Conservation (phyloP, 2,888 invertebrate species). For the Laspeyria flexula region DNA sequence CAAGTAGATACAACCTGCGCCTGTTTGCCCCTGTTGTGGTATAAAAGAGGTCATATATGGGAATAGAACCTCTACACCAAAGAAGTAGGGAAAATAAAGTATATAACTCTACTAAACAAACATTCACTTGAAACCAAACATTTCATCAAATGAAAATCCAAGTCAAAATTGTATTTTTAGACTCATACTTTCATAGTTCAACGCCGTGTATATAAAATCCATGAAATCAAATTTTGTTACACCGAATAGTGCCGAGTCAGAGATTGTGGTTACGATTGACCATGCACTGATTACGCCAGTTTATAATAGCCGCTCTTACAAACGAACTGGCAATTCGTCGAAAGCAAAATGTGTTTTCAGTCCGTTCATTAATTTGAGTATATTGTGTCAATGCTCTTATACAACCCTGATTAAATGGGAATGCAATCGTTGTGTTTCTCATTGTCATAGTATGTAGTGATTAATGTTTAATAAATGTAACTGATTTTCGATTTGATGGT, state of each 20-base stretch:
- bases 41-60: no score
- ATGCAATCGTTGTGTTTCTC: conserved; percentile 46
- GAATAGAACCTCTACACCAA: no score
- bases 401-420: conserved; percentile 69
- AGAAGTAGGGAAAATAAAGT: no score
- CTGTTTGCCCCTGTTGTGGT: no score
- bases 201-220: conserved; percentile 18
- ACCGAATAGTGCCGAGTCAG: conserved; percentile 31
- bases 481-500: not conserved
- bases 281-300: conserved; percentile 73
- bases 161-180: no score
- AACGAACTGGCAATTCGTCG: conserved; percentile 70
- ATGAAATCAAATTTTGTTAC: conserved; percentile 22
- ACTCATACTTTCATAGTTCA: no score
- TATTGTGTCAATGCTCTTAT: conserved; percentile 74
- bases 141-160: no score
- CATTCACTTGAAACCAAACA: no score
- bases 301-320: conserved; percentile 82
- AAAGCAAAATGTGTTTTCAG: conserved; percentile 77
- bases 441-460: conserved; percentile 35
- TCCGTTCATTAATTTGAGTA: conserved; percentile 81
- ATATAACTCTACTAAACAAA: no score
- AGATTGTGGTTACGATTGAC: conserved; percentile 56
- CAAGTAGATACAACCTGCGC: no score
- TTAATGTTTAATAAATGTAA: conserved; percentile 26